Percentiles rank a stretch among this genome's conserved stretches.
These are phyloP conservation scores for Fabriciana adippe DNA, from an alignment of 2,888 invertebrate species.

Conservation along the genomic window DNA sequence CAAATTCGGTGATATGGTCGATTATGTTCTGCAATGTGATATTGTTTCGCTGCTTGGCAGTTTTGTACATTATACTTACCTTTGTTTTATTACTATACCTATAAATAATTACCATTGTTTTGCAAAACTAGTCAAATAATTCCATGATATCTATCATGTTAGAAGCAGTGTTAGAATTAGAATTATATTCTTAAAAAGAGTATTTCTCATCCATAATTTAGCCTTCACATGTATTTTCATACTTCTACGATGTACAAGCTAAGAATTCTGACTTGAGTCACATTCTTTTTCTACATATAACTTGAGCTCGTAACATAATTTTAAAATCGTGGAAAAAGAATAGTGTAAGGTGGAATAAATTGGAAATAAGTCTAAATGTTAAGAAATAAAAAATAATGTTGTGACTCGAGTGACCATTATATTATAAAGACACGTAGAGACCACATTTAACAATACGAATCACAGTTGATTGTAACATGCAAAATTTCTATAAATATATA, in stretches of 20 bases:
- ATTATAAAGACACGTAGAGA: constrained; percentile 9
- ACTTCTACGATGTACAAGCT: constrained; percentile 13
- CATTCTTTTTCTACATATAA: constrained; percentile 7
- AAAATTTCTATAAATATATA: not conserved
- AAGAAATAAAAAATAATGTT: constrained; percentile 16
- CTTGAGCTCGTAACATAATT: constrained; percentile 9
- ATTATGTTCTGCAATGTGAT: constrained; percentile 32
- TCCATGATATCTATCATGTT: constrained; percentile 1
- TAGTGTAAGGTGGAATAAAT: not conserved
- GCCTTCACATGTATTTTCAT: constrained; percentile 16
- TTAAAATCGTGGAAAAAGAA: constrained; percentile 2
- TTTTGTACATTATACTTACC: constrained; percentile 26
- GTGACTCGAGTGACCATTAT: constrained; percentile 24
- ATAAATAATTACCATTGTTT: constrained; percentile 30
- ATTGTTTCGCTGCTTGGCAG: constrained; percentile 50
- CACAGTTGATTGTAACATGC: not conserved
- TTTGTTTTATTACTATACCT: constrained; percentile 29
- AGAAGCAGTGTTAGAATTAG: constrained; percentile 8
- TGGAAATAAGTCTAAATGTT: constrained; percentile 5
- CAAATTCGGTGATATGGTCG: constrained; percentile 14
- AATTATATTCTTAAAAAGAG: constrained; percentile 8
- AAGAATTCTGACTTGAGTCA: constrained; percentile 8
- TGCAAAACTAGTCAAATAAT: constrained; percentile 35
- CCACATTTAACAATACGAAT: constrained; percentile 3
- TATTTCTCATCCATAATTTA: constrained; percentile 12